phyloP scores from a whole-genome alignment of 2,797 vertebrate species.

The Chanos chanos region DNA sequence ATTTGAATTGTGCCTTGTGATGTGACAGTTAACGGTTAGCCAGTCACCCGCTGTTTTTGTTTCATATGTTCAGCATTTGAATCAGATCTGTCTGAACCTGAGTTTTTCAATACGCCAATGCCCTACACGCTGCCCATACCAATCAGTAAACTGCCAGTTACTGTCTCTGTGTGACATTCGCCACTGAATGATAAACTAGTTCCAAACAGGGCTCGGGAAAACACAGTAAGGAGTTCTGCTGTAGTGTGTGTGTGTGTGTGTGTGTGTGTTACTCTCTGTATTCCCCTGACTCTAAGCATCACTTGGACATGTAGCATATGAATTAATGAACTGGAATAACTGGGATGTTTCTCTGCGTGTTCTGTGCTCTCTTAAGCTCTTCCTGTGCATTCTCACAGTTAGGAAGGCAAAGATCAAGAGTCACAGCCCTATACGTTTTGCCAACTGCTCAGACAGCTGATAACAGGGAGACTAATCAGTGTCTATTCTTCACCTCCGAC shows the following conservation, averaged over 20 bases:
- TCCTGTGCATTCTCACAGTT: background rate
- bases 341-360: no score
- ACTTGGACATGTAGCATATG: no score
- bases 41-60: background rate
- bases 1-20: conserved; percentile 7
- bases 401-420: background rate
- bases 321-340: no score
- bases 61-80: background rate
- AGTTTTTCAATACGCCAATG: conserved; percentile 7
- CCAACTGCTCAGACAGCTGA: background rate
- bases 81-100: conserved; percentile 3
- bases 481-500: no score
- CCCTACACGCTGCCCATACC: background rate
- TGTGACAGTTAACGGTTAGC: background rate
- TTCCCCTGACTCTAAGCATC: no score
- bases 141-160: background rate
- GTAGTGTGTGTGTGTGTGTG: background rate
- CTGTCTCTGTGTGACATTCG: background rate
- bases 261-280: background rate
- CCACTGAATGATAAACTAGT: background rate
- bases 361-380: no score
- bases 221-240: background rate
- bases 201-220: no score
- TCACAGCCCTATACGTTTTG: background rate
- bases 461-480: background rate